Evolutionary conservation across 2,797 vertebrate genomes (phyloP).

Genomic region (Hippocampus kuda): DNA sequence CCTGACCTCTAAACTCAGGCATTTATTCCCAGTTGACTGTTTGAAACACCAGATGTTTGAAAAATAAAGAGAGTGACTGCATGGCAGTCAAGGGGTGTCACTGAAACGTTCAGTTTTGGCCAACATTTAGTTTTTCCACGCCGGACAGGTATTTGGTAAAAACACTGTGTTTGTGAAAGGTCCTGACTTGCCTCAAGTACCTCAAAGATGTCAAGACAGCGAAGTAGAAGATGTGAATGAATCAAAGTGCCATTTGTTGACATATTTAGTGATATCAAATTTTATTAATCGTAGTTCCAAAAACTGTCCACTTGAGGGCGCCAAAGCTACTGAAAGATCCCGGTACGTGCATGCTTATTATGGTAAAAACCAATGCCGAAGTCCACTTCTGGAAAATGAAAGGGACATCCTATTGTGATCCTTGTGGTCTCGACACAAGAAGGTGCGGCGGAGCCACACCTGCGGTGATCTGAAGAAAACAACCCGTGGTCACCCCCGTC

Average conservation of each 20-base stretch:
- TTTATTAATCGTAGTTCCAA: background rate
- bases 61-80: constrained; percentile 8
- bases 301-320: constrained; percentile 16
- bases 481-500: constrained; percentile 8
- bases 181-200: background rate
- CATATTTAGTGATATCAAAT: background rate
- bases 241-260: background rate
- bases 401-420: background rate
- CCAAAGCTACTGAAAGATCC: background rate
- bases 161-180: too few relatives aligned
- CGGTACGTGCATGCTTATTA: too few relatives aligned
- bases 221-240: background rate
- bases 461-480: background rate
- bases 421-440: background rate
- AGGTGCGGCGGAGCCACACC: background rate
- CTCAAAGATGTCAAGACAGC: background rate
- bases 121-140: background rate
- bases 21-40: constrained; percentile 32
- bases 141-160: too few relatives aligned
- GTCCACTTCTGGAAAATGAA: background rate
- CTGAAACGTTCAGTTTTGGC: background rate
- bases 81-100: background rate
- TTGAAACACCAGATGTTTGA: constrained; percentile 45
- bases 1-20: constrained; percentile 26
- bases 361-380: background rate